Evolutionary conservation across 2,797 vertebrate species (phyloP).

Genomic region (Alcedo atthis): DNA sequence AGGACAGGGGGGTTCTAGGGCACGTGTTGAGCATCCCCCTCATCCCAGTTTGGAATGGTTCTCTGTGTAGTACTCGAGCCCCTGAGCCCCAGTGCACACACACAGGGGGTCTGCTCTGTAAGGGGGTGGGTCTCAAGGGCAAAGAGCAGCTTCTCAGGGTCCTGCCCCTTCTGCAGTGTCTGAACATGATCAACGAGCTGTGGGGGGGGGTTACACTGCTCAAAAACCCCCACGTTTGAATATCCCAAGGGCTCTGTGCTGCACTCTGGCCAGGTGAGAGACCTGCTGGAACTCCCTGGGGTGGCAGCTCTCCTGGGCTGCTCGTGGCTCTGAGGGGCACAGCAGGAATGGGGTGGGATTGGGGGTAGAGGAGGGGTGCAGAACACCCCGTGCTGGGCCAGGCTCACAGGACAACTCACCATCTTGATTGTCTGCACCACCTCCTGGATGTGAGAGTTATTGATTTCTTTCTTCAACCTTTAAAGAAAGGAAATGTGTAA

Average conservation of each 20-base stretch:
- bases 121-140: background rate
- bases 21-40: no score
- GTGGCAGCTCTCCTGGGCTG: no score
- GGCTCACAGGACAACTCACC: constrained; percentile 61
- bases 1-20: background rate
- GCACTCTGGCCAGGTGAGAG: no score
- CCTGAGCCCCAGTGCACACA: background rate
- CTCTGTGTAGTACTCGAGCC: background rate
- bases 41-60: background rate
- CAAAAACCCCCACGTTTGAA: no score
- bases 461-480: constrained; percentile 84
- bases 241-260: no score
- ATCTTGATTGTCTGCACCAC: constrained; percentile 78
- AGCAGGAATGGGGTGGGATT: no score
- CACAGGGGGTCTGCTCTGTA: background rate
- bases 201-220: background rate
- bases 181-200: background rate
- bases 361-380: no score
- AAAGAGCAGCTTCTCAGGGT: no score
- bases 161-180: background rate
- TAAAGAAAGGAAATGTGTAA: background rate
- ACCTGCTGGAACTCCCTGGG: no score
- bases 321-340: no score
- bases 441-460: constrained; percentile 81
- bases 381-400: background rate